Evolutionary conservation across 2,797 vertebrate genomes (phyloP).

Genomic region (Apogon hyalosoma): DNA sequence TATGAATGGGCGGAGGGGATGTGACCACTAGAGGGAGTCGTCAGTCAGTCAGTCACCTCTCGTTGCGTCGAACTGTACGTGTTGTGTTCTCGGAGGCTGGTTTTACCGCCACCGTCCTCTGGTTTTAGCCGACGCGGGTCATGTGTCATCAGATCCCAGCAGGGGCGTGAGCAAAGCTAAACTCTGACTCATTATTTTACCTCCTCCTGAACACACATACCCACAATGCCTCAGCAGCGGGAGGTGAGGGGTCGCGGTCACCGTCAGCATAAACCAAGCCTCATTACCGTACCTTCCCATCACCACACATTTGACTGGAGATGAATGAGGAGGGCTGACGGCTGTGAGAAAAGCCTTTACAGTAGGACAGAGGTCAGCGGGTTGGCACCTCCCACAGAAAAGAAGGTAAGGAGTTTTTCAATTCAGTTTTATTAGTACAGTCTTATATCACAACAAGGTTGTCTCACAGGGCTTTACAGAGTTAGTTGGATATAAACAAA

Average conservation of each 20-base stretch:
- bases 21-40: no score
- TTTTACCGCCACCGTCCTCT: no score
- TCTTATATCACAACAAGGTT: no score
- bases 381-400: background rate
- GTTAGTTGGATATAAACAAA: no score
- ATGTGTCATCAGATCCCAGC: conserved; percentile 26
- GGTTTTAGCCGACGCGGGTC: no score
- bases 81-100: no score
- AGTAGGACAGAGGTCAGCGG: conserved; percentile 48
- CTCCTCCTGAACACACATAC: conserved; percentile 14
- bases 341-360: conserved; percentile 28
- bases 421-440: no score
- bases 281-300: conserved; percentile 62
- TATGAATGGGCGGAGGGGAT: no score
- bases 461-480: no score
- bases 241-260: background rate
- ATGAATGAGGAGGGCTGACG: conserved; percentile 38
- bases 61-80: no score
- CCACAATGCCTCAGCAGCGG: conserved; percentile 8
- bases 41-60: no score
- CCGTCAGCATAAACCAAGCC: conserved; percentile 23
- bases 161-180: conserved; percentile 43
- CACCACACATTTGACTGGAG: conserved; percentile 50
- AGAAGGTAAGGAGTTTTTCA: no score
- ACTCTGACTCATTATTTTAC: conserved; percentile 54